phyloP scores from a whole-genome alignment of 2,113 vertebrate species.

The Hymenochirus boettgeri region DNA sequence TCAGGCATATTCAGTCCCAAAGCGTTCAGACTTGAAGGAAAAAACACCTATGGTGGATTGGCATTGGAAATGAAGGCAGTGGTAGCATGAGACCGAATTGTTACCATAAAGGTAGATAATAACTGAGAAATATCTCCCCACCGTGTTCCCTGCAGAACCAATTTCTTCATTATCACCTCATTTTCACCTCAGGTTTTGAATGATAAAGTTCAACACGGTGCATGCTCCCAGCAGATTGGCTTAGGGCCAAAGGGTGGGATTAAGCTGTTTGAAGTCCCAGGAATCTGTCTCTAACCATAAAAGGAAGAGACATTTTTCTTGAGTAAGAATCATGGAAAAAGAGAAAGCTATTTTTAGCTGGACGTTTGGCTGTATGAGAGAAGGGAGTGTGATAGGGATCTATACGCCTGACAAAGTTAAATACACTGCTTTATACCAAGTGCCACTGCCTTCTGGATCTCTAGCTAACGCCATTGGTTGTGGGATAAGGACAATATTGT shows the following conservation, averaged over 20 bases:
- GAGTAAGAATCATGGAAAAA: constrained; percentile 61
- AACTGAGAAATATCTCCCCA: no score
- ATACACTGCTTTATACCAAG: background rate
- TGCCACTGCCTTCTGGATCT: background rate
- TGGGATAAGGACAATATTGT: no score
- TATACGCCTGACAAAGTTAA: background rate
- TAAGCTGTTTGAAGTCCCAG: constrained; percentile 50
- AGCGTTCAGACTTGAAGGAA: no score
- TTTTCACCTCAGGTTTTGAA: no score
- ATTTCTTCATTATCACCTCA: no score
- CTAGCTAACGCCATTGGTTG: background rate
- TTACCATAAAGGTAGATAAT: no score
- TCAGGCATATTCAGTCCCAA: no score
- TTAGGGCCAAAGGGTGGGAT: constrained; percentile 47
- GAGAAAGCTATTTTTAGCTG: constrained; percentile 71
- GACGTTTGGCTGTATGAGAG: constrained; percentile 49
- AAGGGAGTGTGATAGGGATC: constrained; percentile 29
- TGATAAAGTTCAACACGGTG: constrained; percentile 27
- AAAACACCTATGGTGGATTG: no score
- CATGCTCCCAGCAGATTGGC: constrained; percentile 55
- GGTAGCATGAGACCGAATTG: no score
- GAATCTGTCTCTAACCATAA: constrained; percentile 72
- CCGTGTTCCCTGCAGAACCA: no score
- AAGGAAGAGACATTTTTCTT: constrained; percentile 63
- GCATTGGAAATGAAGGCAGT: no score